Evolutionary conservation across 92 coral and sea anemone genomes (phyloP).

Genomic region (Epizoanthus stellaris): DNA sequence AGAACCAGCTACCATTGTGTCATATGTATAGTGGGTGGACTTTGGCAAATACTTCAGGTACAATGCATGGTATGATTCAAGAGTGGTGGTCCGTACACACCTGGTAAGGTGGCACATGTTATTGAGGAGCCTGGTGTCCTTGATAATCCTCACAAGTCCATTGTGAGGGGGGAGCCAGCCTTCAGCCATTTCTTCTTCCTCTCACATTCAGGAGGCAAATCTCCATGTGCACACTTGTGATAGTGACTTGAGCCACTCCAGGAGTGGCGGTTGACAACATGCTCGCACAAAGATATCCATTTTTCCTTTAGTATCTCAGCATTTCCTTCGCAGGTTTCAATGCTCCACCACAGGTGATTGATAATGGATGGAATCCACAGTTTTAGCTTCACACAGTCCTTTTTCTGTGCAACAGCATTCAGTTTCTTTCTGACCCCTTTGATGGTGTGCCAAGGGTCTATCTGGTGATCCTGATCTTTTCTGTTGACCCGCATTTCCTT

Average conservation of each 20-base stretch:
- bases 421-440: constrained; percentile 44
- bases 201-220: background rate
- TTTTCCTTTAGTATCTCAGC: constrained; percentile 25
- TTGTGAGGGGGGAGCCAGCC: constrained; percentile 43
- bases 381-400: background rate
- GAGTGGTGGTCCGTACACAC: constrained; percentile 48
- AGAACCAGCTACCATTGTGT: constrained; percentile 52
- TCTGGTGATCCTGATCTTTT: constrained; percentile 16
- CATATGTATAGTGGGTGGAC: constrained; percentile 42
- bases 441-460: constrained; percentile 47
- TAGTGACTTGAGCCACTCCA: constrained; percentile 47
- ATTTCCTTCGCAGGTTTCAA: constrained; percentile 33
- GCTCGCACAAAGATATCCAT: constrained; percentile 38
- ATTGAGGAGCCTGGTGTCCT: constrained; percentile 38
- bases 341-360: constrained; percentile 52
- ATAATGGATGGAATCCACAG: constrained; percentile 36
- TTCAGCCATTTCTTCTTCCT: constrained; percentile 36
- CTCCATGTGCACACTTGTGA: constrained; percentile 38
- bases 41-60: constrained; percentile 61
- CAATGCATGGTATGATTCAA: constrained; percentile 51
- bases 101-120: constrained; percentile 15
- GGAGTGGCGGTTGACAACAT: constrained; percentile 22
- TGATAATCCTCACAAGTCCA: constrained; percentile 34
- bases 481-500: no score
- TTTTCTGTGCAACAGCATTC: constrained; percentile 23